phyloP scores from a whole-genome alignment of 2,113 vertebrate genomes.

The Sapajus apella region DNA sequence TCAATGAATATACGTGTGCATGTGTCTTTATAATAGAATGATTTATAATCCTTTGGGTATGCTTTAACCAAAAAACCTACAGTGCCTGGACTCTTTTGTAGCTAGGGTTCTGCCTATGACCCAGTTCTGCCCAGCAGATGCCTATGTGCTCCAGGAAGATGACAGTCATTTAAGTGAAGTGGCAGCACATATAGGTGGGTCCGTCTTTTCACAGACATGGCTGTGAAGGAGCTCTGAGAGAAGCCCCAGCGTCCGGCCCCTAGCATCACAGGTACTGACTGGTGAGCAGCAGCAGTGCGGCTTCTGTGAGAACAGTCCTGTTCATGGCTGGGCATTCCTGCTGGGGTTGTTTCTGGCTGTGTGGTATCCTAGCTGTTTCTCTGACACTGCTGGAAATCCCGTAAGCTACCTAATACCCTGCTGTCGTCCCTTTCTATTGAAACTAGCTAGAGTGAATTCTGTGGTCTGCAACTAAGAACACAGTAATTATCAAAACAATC shows the following conservation, averaged over 20 bases:
- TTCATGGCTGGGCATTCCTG: neutral
- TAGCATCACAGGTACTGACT: neutral
- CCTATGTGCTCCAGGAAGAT: neutral
- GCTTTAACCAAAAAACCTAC: neutral
- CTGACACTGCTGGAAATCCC: neutral
- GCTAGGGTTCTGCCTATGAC: neutral
- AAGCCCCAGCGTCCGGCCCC: neutral
- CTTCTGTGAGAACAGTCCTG: neutral
- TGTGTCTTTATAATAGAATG: no score
- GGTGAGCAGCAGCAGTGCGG: neutral
- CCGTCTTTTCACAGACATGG: neutral
- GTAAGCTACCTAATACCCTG: neutral
- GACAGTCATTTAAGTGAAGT: neutral
- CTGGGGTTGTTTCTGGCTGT: neutral
- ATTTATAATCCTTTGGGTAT: no score
- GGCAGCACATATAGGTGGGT: no score
- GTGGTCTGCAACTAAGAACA: conserved; percentile 27
- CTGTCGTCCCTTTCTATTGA: neutral
- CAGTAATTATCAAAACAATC: conserved; percentile 18
- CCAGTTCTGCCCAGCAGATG: neutral
- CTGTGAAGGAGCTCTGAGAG: neutral
- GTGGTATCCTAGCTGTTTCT: neutral
- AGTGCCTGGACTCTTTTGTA: neutral
- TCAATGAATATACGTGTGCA: no score
- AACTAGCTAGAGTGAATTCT: conserved; percentile 4